phyloP scores from a whole-genome alignment of 1,140 invertebrate species.

The Phymorhynchus buccinoides region DNA sequence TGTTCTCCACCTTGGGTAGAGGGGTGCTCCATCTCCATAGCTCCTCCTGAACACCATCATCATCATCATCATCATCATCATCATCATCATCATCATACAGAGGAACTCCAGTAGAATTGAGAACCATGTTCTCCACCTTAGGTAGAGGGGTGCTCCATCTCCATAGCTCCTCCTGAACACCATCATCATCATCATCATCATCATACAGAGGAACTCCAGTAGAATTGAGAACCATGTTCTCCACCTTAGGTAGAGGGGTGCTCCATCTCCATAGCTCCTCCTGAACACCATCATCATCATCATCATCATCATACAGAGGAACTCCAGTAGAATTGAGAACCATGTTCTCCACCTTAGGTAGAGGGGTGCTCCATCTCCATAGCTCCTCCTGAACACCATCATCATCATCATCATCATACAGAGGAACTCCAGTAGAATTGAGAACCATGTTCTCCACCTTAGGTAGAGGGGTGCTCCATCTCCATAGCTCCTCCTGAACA shows the following conservation, averaged over 20 bases:
- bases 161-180: neutral
- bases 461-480: no score
- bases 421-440: no score
- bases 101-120: conserved; percentile 55
- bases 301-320: conserved; percentile 34
- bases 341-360: conserved; percentile 13
- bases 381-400: neutral
- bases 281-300: neutral
- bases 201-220: conserved; percentile 51
- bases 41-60: conserved; percentile 41
- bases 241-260: conserved; percentile 40
- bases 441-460: no score
- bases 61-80: no score
- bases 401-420: no score
- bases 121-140: conserved; percentile 58
- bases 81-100: conserved; percentile 41
- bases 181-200: neutral
- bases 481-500: no score
- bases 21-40: conserved; percentile 47
- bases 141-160: neutral
- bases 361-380: no score
- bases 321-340: conserved; percentile 59
- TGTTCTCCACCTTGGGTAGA: conserved; percentile 51
- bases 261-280: neutral
- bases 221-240: conserved; percentile 61